A percentile compares a stretch with the other conserved stretches of the same genome.
These are phyloP conservation scores for Hepsetus odoe DNA, from an alignment of 2,113 vertebrate species.

Conservation along the genomic window DNA sequence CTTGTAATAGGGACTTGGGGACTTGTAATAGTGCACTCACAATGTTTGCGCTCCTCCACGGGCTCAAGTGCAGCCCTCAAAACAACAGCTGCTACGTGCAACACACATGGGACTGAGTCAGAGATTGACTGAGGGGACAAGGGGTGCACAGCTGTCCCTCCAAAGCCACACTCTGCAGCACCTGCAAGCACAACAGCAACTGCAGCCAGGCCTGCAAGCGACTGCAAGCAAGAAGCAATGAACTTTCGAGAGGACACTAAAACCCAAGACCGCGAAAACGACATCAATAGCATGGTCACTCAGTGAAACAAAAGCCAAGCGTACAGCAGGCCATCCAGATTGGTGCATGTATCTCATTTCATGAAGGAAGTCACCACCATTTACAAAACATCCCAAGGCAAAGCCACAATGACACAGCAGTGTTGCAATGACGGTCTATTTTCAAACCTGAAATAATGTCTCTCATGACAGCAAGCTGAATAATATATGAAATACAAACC, in stretches of 20 bases:
- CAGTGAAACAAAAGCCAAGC: background rate
- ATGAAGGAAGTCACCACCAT: slow-evolving; percentile 63
- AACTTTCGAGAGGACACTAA: background rate
- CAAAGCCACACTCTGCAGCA: slow-evolving; percentile 33
- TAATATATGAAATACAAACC: background rate
- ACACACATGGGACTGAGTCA: slow-evolving; percentile 7
- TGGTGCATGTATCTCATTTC: slow-evolving; percentile 60
- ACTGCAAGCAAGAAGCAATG: background rate
- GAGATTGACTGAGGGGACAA: slow-evolving; percentile 2
- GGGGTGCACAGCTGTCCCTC: slow-evolving; percentile 41
- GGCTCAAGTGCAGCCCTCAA: slow-evolving; percentile 8
- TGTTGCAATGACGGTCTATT: slow-evolving; percentile 1
- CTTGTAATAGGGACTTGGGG: no score
- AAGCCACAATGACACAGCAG: slow-evolving; percentile 36
- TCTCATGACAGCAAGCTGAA: background rate
- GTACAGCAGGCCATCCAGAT: slow-evolving; percentile 5
- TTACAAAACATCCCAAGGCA: slow-evolving; percentile 41
- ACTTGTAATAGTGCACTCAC: background rate
- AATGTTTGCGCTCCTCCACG: background rate
- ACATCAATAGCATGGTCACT: background rate
- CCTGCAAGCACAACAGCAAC: slow-evolving; percentile 37
- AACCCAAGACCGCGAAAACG: background rate
- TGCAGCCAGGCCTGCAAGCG: background rate
- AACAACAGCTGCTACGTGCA: slow-evolving; percentile 46
- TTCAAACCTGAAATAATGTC: background rate